A percentile compares a stretch with the other conserved stretches of the same genome.
Evolutionary conservation across 2,888 invertebrate genomes (phyloP).

Genomic region (Xestia xanthographa): DNA sequence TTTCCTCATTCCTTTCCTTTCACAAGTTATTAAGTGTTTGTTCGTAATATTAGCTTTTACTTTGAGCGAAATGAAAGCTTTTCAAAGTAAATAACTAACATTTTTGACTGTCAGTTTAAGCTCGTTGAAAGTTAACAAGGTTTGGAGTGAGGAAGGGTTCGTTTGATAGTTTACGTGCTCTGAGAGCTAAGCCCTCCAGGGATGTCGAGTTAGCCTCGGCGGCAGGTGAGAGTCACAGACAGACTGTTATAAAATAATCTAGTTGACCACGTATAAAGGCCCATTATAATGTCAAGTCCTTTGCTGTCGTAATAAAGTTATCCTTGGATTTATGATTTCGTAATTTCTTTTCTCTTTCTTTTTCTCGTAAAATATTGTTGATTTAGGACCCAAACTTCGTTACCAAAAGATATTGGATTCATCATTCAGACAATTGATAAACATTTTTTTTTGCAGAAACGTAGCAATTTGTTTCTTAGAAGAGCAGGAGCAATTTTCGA

Average conservation of each 20-base stretch:
- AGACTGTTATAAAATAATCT: conserved; percentile 19
- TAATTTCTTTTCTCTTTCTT: conserved; percentile 4
- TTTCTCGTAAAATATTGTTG: conserved; percentile 15
- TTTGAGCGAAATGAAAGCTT: conserved; percentile 45
- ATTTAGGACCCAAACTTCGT: conserved; percentile 24
- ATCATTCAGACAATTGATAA: conserved; percentile 21
- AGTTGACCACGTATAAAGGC: not conserved
- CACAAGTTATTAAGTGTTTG: conserved; percentile 44
- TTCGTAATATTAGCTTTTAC: conserved; percentile 33
- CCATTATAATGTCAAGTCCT: conserved; percentile 1
- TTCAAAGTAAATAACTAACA: conserved; percentile 43
- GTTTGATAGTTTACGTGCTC: conserved; percentile 55
- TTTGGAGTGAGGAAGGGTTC: conserved; percentile 24
- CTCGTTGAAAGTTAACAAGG: conserved; percentile 31
- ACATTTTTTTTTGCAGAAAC: conserved; percentile 32
- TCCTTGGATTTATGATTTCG: conserved; percentile 10
- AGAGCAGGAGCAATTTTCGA: not conserved
- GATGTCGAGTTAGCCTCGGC: not conserved
- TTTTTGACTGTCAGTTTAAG: conserved; percentile 56
- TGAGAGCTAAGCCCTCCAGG: conserved; percentile 30
- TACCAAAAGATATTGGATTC: conserved; percentile 36
- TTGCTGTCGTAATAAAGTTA: conserved; percentile 11
- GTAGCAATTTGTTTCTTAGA: conserved; percentile 7
- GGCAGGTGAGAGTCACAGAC: not conserved
- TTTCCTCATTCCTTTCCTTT: conserved; percentile 29